Percentiles rank a stretch among this genome's conserved stretches.
phyloP scores from a whole-genome alignment of 2,888 invertebrate species.

The Agrochola circellaris region DNA sequence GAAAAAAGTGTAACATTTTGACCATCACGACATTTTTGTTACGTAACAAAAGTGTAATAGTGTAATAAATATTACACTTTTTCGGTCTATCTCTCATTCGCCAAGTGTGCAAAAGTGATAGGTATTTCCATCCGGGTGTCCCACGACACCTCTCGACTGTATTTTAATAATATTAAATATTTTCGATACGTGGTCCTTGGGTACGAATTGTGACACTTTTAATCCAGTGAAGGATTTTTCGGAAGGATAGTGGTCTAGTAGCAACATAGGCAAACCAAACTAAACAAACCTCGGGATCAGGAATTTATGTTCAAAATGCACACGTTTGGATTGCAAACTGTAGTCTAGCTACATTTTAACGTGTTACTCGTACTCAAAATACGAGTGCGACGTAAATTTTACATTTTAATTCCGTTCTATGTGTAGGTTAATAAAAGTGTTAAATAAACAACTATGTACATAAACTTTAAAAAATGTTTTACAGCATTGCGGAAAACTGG shows the following conservation, averaged over 20 bases:
- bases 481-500: slow-evolving; percentile 42
- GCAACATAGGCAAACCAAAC: slow-evolving; percentile 15
- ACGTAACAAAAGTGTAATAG: too few species aligned
- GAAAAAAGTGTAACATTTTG: too few species aligned
- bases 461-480: slow-evolving; percentile 39
- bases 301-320: slow-evolving; percentile 66
- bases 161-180: background rate
- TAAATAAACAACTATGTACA: slow-evolving; percentile 40
- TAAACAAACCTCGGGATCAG: slow-evolving; percentile 60
- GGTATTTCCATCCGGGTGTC: too few species aligned
- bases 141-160: too few species aligned
- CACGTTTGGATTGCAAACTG: slow-evolving; percentile 66
- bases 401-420: slow-evolving; percentile 56
- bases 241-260: background rate
- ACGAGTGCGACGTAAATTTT: slow-evolving; percentile 45
- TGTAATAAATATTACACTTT: too few species aligned
- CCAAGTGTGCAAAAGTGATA: too few species aligned
- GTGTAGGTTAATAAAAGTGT: slow-evolving; percentile 25
- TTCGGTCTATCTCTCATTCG: too few species aligned
- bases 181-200: too few species aligned
- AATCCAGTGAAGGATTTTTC: background rate
- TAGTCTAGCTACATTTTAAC: slow-evolving; percentile 59
- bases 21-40: too few species aligned
- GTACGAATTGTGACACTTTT: background rate
- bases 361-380: slow-evolving; percentile 39